phyloP scores from a whole-genome alignment of 2,888 invertebrate species.

The Drosophila cognata region DNA sequence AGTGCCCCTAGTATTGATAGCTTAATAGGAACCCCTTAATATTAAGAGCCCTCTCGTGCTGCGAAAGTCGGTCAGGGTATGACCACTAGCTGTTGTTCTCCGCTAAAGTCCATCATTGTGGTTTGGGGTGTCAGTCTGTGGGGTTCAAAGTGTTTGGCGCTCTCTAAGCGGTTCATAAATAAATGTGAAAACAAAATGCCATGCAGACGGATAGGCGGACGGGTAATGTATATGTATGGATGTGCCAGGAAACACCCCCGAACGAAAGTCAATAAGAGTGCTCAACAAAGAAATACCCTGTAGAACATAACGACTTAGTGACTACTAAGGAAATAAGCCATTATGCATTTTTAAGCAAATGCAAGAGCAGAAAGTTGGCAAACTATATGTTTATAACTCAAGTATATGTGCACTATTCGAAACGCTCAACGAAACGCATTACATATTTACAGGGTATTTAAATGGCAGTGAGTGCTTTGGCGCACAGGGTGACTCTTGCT shows the following conservation, averaged over 20 bases:
- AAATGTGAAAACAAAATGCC: slow-evolving; percentile 75
- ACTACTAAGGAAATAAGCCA: background rate
- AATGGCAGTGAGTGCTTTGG: slow-evolving; percentile 1
- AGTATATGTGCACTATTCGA: background rate
- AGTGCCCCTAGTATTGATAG: slow-evolving; percentile 3
- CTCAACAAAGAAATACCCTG: slow-evolving; percentile 29
- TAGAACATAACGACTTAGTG: fast-evolving
- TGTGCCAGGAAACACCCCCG: slow-evolving; percentile 20
- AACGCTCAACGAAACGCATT: background rate
- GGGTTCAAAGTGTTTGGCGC: slow-evolving; percentile 77
- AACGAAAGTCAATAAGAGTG: slow-evolving; percentile 13
- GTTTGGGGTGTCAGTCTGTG: slow-evolving; percentile 30
- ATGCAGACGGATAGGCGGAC: slow-evolving; percentile 44
- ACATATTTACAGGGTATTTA: slow-evolving; percentile 28
- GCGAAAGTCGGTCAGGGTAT: slow-evolving; percentile 44
- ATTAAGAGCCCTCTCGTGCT: slow-evolving; percentile 28
- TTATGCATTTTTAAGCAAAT: background rate
- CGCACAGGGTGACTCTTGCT: slow-evolving; percentile 55
- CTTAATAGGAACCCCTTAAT: slow-evolving; percentile 2
- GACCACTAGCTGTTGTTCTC: slow-evolving; percentile 59
- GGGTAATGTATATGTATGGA: slow-evolving; percentile 10
- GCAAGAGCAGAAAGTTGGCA: background rate
- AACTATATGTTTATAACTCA: background rate
- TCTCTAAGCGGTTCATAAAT: slow-evolving; percentile 78
- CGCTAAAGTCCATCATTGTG: slow-evolving; percentile 44